A percentile compares a stretch with the other conserved stretches of the same genome.
Evolutionary conservation across 1,140 invertebrate genomes (phyloP).

Genomic region (Leguminivora glycinivorella): DNA sequence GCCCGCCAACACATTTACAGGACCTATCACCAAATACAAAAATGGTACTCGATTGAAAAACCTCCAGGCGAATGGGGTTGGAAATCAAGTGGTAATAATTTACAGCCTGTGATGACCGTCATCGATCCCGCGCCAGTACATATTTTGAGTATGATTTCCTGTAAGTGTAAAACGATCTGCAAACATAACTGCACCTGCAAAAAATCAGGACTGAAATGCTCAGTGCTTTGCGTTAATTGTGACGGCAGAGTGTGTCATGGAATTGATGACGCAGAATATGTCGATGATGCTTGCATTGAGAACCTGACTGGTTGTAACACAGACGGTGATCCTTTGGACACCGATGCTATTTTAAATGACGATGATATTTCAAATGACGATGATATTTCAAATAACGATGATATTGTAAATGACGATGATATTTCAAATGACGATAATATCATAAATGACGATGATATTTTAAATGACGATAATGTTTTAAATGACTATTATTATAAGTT

Average conservation of each 20-base stretch:
- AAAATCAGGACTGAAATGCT: conserved; percentile 34
- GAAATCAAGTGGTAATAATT: conserved; percentile 24
- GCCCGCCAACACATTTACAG: conserved; percentile 32
- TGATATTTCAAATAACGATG: not conserved
- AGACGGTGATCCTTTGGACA: not conserved
- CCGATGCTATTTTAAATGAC: not conserved
- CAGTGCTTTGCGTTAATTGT: conserved; percentile 34
- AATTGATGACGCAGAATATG: not conserved
- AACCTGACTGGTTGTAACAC: not conserved
- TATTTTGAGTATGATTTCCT: conserved; percentile 33
- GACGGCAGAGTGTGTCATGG: conserved; percentile 29
- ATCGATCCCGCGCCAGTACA: conserved; percentile 23
- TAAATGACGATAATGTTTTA: too few relatives aligned
- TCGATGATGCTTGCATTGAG: not conserved
- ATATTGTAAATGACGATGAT: not conserved
- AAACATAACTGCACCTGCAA: conserved; percentile 32
- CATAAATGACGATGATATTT: too few relatives aligned
- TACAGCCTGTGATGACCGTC: conserved; percentile 31
- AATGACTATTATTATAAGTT: too few relatives aligned
- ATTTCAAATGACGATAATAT: not conserved
- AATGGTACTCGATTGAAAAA: conserved; percentile 31
- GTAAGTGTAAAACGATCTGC: conserved; percentile 35
- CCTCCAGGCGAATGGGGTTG: conserved; percentile 34
- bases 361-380: too few relatives aligned
- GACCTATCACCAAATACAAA: conserved; percentile 36